Percentiles rank a stretch among this genome's conserved stretches.
These are phyloP conservation scores for Alexandromys fortis DNA, from an alignment of 2,113 vertebrate genomes.

Conservation along the genomic window DNA sequence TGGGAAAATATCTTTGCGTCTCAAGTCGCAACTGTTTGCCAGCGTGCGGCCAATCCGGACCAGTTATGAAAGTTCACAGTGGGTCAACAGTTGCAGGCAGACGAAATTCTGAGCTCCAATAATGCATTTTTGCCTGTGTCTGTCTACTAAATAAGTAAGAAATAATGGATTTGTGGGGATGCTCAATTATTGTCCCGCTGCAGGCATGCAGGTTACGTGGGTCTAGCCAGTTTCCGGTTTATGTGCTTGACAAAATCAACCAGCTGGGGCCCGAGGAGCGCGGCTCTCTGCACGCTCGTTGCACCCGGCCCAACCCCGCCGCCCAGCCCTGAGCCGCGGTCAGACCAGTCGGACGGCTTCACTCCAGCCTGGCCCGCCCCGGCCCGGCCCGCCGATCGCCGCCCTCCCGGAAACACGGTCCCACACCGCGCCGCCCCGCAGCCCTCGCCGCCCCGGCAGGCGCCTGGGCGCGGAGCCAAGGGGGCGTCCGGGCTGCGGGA, in stretches of 20 bases:
- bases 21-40: neutral
- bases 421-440: neutral
- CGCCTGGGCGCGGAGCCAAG: slow-evolving; percentile 59
- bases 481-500: slow-evolving; percentile 77
- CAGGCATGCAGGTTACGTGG: neutral
- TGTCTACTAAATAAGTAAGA: neutral
- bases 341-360: slow-evolving; percentile 71
- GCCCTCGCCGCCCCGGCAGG: slow-evolving; percentile 82
- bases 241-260: neutral
- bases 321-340: neutral
- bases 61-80: neutral
- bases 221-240: slow-evolving; percentile 2
- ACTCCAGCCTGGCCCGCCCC: neutral
- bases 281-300: neutral
- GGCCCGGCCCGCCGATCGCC: neutral
- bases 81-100: neutral
- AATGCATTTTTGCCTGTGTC: neutral
- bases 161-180: neutral
- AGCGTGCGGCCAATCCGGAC: neutral
- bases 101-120: neutral
- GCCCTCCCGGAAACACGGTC: slow-evolving; percentile 55
- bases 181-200: neutral
- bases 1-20: neutral
- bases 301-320: neutral
- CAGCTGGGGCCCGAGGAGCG: neutral